phyloP scores from a whole-genome alignment of 2,888 invertebrate genomes.

The Spialia ferax region DNA sequence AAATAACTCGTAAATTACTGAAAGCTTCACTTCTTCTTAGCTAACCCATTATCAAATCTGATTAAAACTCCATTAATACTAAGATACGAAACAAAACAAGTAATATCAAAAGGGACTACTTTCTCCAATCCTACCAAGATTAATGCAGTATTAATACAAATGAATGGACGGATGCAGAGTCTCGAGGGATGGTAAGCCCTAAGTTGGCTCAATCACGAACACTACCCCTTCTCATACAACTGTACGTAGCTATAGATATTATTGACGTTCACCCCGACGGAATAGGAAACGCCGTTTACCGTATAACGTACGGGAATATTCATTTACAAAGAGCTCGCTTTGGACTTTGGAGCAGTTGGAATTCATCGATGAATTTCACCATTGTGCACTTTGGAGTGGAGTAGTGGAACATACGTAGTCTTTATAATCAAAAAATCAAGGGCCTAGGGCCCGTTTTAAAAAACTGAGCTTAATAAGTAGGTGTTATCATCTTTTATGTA shows the following conservation, averaged over 20 bases:
- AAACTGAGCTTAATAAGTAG: no score
- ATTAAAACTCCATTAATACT: not conserved
- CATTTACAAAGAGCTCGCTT: conserved; percentile 24
- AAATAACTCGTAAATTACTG: not conserved
- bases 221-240: not conserved
- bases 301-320: conserved; percentile 21
- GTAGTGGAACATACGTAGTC: not conserved
- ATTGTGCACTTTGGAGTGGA: not conserved
- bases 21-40: not conserved
- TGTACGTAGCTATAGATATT: not conserved
- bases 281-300: conserved; percentile 16
- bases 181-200: not conserved
- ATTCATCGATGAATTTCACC: conserved; percentile 11
- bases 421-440: no score
- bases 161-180: conserved; percentile 1
- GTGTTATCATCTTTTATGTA: no score
- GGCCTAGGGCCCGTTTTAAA: no score
- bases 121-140: not conserved
- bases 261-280: conserved; percentile 18
- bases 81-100: not conserved
- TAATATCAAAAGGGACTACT: not conserved
- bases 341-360: conserved; percentile 20
- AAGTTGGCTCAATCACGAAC: conserved; percentile 9
- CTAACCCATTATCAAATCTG: not conserved
- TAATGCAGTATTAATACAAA: conserved; percentile 12